A percentile compares a stretch with the other conserved stretches of the same genome.
These are phyloP conservation scores for Diuraphis noxia DNA, from an alignment of 1,140 invertebrate species.

Conservation along the genomic window DNA sequence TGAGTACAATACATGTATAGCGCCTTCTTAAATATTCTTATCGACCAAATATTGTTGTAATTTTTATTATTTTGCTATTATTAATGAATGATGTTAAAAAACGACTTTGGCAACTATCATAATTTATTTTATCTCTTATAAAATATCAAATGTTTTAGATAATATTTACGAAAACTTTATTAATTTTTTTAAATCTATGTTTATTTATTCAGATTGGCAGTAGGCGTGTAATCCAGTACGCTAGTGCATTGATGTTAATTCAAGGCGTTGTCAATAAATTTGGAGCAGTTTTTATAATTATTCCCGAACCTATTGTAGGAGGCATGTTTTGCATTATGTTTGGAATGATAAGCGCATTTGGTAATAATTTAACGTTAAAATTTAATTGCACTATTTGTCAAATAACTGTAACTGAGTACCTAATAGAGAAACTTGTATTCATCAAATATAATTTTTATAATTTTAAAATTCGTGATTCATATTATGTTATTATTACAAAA, in stretches of 20 bases:
- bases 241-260: constrained; percentile 75
- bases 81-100: too few species aligned
- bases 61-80: neutral
- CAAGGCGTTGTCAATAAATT: constrained; percentile 82
- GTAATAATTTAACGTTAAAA: constrained; percentile 59
- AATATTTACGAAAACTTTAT: neutral
- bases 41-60: neutral
- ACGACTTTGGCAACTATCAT: too few species aligned
- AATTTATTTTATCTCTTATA: too few species aligned
- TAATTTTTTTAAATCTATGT: neutral
- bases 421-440: too few species aligned
- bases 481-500: too few species aligned
- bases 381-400: neutral
- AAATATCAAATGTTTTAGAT: too few species aligned
- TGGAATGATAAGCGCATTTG: constrained; percentile 82
- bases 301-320: constrained; percentile 85
- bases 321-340: constrained; percentile 87
- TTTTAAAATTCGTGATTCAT: too few species aligned
- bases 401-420: neutral
- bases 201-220: constrained; percentile 71
- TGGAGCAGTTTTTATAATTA: constrained; percentile 83
- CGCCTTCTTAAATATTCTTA: neutral
- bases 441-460: too few species aligned
- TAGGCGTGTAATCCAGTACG: constrained; percentile 81
- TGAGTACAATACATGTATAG: neutral